A percentile compares a stretch with the other conserved stretches of the same genome.
Evolutionary conservation across 1,140 invertebrate species (phyloP).

Genomic region (Drosophila pallidifrons): DNA sequence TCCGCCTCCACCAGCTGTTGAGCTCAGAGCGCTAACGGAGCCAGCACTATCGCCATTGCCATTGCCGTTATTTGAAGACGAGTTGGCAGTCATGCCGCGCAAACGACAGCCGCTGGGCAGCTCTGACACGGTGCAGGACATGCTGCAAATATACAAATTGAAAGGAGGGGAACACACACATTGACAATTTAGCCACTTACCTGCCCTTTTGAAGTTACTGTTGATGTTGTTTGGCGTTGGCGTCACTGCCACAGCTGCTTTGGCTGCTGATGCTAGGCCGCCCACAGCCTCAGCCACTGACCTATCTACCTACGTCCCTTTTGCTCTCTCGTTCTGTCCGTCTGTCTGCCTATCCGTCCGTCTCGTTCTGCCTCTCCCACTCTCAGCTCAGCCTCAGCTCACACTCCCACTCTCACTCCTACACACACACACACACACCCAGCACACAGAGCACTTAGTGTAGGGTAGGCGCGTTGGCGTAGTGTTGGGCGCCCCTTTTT

Average conservation of each 20-base stretch:
- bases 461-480: conserved; percentile 46
- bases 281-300: conserved; percentile 73
- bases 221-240: conserved; percentile 59
- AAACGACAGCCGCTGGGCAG: conserved; percentile 83
- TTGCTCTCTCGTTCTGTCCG: conserved; percentile 10
- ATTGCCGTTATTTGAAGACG: conserved; percentile 51
- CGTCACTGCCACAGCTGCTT: conserved; percentile 54
- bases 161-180: neutral
- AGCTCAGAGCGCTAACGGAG: conserved; percentile 34
- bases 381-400: conserved; percentile 24
- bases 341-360: conserved; percentile 27
- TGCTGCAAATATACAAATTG: conserved; percentile 37
- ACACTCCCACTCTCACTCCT: conserved; percentile 37
- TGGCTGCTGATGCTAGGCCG: conserved; percentile 68
- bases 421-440: conserved; percentile 24
- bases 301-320: conserved; percentile 64
- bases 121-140: conserved; percentile 85
- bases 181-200: conserved; percentile 55
- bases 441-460: conserved; percentile 23
- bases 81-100: conserved; percentile 81
- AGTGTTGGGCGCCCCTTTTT: conserved; percentile 43
- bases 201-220: conserved; percentile 74
- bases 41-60: conserved; percentile 54
- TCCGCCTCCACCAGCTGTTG: conserved; percentile 11
- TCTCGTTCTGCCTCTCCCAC: conserved; percentile 27